Percentiles rank a stretch among this genome's conserved stretches.
Conservation (phyloP, 2,888 invertebrate species). For the Synergus japonicus region DNA sequence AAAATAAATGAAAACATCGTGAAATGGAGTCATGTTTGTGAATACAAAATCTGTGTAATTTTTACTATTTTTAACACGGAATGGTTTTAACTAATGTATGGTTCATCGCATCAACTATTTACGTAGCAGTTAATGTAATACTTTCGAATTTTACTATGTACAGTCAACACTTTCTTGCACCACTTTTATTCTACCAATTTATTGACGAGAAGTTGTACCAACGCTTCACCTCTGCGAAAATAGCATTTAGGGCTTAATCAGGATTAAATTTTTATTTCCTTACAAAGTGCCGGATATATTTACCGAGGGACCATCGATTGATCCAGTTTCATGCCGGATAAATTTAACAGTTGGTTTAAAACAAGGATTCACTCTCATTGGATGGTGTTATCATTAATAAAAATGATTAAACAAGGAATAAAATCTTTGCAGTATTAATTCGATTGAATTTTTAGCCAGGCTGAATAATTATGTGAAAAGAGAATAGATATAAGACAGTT, state of each 20-base stretch:
- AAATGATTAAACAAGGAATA: neutral
- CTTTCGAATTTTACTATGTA: neutral
- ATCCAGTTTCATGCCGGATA: neutral
- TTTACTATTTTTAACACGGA: neutral
- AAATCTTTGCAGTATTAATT: neutral
- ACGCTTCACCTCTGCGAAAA: neutral
- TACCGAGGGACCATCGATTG: conserved; percentile 23
- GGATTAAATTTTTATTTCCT: conserved; percentile 7
- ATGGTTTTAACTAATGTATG: neutral
- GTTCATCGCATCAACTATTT: neutral
- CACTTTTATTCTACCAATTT: neutral
- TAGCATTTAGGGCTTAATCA: neutral
- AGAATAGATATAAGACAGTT: neutral
- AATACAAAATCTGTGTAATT: neutral
- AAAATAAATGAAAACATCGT: no score
- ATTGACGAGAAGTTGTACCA: neutral
- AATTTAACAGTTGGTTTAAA: conserved; percentile 25
- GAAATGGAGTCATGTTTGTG: no score
- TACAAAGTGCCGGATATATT: conserved; percentile 13
- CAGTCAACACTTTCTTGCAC: neutral
- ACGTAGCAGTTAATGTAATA: neutral
- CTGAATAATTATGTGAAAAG: neutral
- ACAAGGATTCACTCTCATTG: neutral
- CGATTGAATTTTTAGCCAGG: neutral
- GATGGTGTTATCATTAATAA: neutral